Percentiles rank a stretch among this genome's conserved stretches.
Evolutionary conservation across 2,888 invertebrate genomes (phyloP).

Genomic region (Hoplodrina ambigua): DNA sequence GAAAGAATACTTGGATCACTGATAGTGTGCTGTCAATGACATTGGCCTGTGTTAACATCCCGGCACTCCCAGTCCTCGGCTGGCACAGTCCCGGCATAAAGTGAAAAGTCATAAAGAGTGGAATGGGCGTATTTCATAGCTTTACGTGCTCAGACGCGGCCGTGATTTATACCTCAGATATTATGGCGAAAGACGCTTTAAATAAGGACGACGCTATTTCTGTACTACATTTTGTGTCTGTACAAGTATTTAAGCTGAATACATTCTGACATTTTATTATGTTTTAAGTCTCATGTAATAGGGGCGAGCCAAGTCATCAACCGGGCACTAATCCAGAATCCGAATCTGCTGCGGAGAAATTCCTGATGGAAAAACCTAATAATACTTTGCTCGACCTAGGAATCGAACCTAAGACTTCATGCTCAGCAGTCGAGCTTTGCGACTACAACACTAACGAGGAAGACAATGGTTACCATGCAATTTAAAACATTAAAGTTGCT

Average conservation of each 20-base stretch:
- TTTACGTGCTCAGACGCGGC: constrained; percentile 31
- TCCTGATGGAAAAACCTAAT: too few species aligned
- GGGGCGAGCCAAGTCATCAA: too few species aligned
- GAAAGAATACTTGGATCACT: neutral
- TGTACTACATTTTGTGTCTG: constrained; percentile 9
- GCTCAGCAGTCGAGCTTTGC: too few species aligned
- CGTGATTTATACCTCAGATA: constrained; percentile 42
- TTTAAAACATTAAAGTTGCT: too few species aligned
- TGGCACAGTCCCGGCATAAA: neutral
- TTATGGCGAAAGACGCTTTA: constrained; percentile 42
- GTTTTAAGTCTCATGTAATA: neutral
- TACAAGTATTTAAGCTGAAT: neutral
- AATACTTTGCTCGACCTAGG: too few species aligned
- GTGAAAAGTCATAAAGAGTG: constrained; percentile 32
- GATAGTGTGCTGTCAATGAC: constrained; percentile 11
- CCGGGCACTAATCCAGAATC: too few species aligned
- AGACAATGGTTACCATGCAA: too few species aligned
- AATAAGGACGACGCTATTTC: constrained; percentile 36
- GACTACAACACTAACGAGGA: too few species aligned
- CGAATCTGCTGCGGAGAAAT: too few species aligned
- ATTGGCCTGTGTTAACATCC: neutral
- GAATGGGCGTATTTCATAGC: constrained; percentile 40
- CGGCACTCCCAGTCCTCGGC: neutral
- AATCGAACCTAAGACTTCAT: too few species aligned
- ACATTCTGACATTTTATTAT: neutral